Percentiles rank a stretch among this genome's conserved stretches.
Evolutionary conservation across 2,888 invertebrate genomes (phyloP).

Genomic region (Cancer borealis): DNA sequence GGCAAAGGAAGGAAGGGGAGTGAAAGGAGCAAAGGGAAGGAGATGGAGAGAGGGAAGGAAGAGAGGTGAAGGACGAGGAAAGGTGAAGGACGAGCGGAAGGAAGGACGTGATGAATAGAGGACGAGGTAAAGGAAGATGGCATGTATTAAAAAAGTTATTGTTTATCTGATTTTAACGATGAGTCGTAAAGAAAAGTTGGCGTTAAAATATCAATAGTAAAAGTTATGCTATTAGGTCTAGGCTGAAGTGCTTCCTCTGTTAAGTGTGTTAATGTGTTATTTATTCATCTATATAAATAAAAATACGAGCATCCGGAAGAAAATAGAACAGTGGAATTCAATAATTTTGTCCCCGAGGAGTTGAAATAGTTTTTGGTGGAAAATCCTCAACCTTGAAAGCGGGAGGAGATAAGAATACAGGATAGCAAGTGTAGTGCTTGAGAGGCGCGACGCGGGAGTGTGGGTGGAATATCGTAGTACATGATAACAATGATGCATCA

Average conservation of each 20-base stretch:
- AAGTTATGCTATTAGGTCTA: background rate
- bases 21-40: constrained; percentile 2
- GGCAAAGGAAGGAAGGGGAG: constrained; percentile 4
- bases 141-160: background rate
- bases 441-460: too few species aligned
- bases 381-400: too few species aligned
- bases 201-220: background rate
- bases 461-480: background rate
- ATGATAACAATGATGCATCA: constrained; percentile 2
- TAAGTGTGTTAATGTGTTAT: background rate
- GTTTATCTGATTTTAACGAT: background rate
- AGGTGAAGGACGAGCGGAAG: constrained; percentile 20
- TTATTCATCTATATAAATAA: background rate
- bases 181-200: background rate
- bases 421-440: too few species aligned
- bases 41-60: constrained; percentile 11
- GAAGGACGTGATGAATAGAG: background rate
- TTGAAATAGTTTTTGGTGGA: too few species aligned
- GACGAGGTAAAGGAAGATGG: background rate
- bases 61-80: background rate
- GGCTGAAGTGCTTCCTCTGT: background rate
- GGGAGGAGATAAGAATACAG: too few species aligned
- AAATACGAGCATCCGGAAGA: too few species aligned
- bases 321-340: too few species aligned
- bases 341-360: too few species aligned